Conservation (phyloP, 1,140 invertebrate species). For the Psilanteris sp. region DNA sequence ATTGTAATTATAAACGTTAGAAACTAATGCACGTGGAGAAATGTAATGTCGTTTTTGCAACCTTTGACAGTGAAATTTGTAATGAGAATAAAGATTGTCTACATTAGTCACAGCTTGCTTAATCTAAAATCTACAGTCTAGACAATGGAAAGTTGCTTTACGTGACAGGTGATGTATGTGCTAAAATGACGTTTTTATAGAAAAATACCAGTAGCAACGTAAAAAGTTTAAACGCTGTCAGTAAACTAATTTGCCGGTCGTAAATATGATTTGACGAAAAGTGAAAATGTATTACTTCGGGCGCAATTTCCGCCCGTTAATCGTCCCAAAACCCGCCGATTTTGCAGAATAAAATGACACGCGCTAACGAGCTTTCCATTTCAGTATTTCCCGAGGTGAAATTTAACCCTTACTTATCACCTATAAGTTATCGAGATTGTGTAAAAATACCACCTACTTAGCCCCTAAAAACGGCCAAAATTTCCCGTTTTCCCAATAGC, state of each 20-base stretch:
- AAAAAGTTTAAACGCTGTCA: constrained; percentile 5
- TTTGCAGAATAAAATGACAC: no score
- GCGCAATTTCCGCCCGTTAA: no score
- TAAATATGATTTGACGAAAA: background rate
- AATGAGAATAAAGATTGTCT: constrained; percentile 54
- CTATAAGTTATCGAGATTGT: no score
- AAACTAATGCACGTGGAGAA: constrained; percentile 36
- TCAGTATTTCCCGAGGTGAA: no score
- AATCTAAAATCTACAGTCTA: constrained; percentile 54
- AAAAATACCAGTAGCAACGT: constrained; percentile 29
- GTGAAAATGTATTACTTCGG: no score
- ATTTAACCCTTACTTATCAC: no score
- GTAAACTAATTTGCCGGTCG: no score
- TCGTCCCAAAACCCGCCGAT: no score
- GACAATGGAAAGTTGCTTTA: constrained; percentile 60
- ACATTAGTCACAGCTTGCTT: constrained; percentile 60
- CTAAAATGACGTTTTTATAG: constrained; percentile 26
- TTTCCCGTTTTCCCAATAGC: no score
- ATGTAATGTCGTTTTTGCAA: constrained; percentile 37
- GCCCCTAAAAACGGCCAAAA: no score
- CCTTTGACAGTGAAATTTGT: constrained; percentile 61
- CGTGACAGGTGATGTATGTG: constrained; percentile 38
- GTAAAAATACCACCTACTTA: no score
- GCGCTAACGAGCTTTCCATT: no score
- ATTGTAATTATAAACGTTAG: constrained; percentile 48